These are phyloP conservation scores for Hypena proboscidalis DNA, from an alignment of 2,888 invertebrate genomes.

Conservation along the genomic window DNA sequence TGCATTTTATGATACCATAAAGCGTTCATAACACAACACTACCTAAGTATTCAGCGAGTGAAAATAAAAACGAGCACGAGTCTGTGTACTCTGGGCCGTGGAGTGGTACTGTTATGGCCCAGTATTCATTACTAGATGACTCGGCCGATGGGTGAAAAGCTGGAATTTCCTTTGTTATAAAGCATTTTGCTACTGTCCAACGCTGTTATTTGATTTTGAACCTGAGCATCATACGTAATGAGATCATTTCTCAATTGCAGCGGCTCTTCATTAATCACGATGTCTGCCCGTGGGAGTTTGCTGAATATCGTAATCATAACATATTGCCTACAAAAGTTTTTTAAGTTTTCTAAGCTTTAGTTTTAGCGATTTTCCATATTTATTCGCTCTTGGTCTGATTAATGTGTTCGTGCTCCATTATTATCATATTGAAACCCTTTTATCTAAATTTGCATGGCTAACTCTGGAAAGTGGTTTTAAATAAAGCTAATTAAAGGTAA, in stretches of 20 bases:
- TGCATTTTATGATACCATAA: conserved; percentile 54
- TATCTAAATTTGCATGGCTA: too few species aligned
- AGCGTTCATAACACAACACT: conserved; percentile 53
- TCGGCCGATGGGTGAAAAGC: conserved; percentile 63
- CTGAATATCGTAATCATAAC: conserved; percentile 6
- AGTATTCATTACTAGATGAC: conserved; percentile 77
- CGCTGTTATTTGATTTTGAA: conserved; percentile 38
- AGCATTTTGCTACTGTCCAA: conserved; percentile 50
- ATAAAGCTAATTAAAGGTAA: too few species aligned
- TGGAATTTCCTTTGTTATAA: conserved; percentile 70
- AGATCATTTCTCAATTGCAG: conserved; percentile 24
- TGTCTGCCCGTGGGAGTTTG: conserved; percentile 4
- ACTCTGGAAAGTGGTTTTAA: too few species aligned
- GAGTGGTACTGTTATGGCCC: conserved; percentile 52
- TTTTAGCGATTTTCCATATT: not conserved
- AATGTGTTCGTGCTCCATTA: too few species aligned
- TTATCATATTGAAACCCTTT: too few species aligned
- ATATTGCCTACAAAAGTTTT: conserved; percentile 3
- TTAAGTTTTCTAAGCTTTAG: conserved; percentile 1
- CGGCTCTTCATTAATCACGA: conserved; percentile 24
- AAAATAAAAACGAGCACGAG: conserved; percentile 60
- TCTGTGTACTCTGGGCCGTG: conserved; percentile 41
- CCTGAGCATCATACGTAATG: conserved; percentile 25
- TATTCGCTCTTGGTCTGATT: too few species aligned
- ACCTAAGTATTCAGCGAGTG: conserved; percentile 61